Evolutionary conservation across 2,797 vertebrate genomes (phyloP).

Genomic region (Meda fulgida): DNA sequence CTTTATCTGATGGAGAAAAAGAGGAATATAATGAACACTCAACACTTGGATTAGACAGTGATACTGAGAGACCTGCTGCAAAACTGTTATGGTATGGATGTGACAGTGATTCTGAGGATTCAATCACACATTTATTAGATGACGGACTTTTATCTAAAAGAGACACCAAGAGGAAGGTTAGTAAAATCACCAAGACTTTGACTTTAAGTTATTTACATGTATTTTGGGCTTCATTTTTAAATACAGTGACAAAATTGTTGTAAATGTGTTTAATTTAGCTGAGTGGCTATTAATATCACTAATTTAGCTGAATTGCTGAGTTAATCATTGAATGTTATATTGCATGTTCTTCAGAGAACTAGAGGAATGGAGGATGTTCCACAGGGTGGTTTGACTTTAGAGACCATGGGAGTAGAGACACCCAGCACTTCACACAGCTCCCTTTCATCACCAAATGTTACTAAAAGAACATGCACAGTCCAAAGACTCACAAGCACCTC

Average conservation of each 20-base stretch:
- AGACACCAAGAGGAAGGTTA: constrained; percentile 15
- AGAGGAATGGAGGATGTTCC: neutral
- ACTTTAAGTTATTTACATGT: no score
- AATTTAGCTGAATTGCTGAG: neutral
- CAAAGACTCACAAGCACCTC: neutral
- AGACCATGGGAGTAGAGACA: neutral
- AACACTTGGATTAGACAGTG: neutral
- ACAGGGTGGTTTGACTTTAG: neutral
- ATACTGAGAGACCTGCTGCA: constrained; percentile 14
- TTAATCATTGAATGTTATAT: neutral
- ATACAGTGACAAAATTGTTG: neutral
- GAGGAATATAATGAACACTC: constrained; percentile 22
- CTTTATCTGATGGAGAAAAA: constrained; percentile 13
- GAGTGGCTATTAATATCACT: neutral
- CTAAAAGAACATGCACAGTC: neutral
- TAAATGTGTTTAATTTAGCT: neutral
- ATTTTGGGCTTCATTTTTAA: neutral
- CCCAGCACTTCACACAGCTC: neutral
- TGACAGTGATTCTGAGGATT: constrained; percentile 9
- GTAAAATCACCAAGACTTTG: neutral
- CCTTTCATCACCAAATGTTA: neutral
- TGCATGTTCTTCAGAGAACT: neutral
- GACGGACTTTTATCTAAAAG: neutral
- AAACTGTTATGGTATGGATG: neutral
- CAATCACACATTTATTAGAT: neutral